phyloP scores from a whole-genome alignment of 2,113 vertebrate genomes.

The Oncorhynchus tshawytscha region DNA sequence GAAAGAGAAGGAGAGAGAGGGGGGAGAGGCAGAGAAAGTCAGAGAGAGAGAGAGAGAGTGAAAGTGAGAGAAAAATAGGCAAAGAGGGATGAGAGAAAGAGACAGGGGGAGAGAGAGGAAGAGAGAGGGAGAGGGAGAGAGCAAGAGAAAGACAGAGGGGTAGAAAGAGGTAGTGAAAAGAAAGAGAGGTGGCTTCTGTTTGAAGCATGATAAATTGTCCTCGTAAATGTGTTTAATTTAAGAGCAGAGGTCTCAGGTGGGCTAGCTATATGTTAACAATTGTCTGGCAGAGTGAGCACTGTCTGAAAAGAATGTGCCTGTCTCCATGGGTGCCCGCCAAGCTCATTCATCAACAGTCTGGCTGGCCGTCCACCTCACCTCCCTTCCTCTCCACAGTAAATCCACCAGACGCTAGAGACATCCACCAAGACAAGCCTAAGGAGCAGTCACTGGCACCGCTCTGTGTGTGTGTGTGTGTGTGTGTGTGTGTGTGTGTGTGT shows the following conservation, averaged over 20 bases:
- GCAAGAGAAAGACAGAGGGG: no score
- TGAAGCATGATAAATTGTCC: conserved; percentile 41
- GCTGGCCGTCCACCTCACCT: neutral
- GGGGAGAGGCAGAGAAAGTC: neutral
- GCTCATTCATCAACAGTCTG: neutral
- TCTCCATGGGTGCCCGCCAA: neutral
- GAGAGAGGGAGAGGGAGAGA: neutral
- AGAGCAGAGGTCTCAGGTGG: conserved; percentile 29
- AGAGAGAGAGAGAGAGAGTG: no score
- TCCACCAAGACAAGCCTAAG: neutral
- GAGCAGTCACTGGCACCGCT: no score
- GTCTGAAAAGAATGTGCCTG: conserved; percentile 2
- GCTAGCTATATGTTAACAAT: conserved; percentile 33
- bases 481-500: neutral
- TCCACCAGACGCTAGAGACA: conserved; percentile 1
- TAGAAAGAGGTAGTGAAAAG: neutral
- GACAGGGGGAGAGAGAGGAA: neutral
- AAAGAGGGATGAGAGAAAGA: no score
- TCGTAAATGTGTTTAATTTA: neutral
- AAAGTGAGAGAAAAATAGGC: no score
- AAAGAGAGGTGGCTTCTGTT: conserved; percentile 4
- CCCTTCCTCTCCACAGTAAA: neutral
- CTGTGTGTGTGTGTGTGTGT: neutral
- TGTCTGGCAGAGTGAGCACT: conserved; percentile 21
- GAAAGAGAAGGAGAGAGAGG: neutral